Conservation (phyloP, 1,140 invertebrate genomes). For the Pemphigus obesinymphae region DNA sequence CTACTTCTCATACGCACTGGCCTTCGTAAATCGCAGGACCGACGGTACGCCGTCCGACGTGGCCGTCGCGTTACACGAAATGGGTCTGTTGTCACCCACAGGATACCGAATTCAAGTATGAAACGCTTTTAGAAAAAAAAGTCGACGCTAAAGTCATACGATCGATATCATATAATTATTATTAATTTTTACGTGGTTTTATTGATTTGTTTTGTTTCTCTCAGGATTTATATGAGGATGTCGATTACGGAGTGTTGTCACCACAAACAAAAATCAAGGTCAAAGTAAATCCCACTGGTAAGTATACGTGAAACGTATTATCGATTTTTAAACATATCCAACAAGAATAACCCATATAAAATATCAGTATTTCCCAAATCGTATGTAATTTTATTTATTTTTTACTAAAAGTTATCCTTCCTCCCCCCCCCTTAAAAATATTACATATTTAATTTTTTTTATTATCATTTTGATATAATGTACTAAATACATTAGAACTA, state of each 20-base stretch:
- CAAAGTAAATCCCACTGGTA: conserved; percentile 89
- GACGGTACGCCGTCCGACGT: conserved; percentile 88
- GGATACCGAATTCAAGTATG: conserved; percentile 80
- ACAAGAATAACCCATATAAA: too few relatives aligned
- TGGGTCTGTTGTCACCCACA: conserved; percentile 68
- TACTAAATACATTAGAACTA: too few relatives aligned
- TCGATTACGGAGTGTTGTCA: conserved; percentile 74
- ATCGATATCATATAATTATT: too few relatives aligned
- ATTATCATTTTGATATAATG: too few relatives aligned
- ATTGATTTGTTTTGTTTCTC: conserved; percentile 49
- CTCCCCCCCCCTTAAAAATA: too few relatives aligned
- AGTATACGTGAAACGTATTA: too few relatives aligned
- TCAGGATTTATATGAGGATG: conserved; percentile 80
- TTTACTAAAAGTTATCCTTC: too few relatives aligned
- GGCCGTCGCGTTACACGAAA: conserved; percentile 74
- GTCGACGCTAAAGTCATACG: too few relatives aligned
- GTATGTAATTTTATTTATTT: too few relatives aligned
- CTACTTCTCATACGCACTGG: conserved; percentile 83
- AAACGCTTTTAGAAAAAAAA: conserved; percentile 32
- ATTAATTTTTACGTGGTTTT: not conserved
- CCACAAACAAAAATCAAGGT: conserved; percentile 86
- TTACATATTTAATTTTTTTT: too few relatives aligned
- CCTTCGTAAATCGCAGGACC: conserved; percentile 78
- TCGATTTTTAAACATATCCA: too few relatives aligned
- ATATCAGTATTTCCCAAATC: too few relatives aligned